These are phyloP conservation scores for Pollicipes pollicipes DNA, from an alignment of 1,140 invertebrate species.

Conservation along the genomic window DNA sequence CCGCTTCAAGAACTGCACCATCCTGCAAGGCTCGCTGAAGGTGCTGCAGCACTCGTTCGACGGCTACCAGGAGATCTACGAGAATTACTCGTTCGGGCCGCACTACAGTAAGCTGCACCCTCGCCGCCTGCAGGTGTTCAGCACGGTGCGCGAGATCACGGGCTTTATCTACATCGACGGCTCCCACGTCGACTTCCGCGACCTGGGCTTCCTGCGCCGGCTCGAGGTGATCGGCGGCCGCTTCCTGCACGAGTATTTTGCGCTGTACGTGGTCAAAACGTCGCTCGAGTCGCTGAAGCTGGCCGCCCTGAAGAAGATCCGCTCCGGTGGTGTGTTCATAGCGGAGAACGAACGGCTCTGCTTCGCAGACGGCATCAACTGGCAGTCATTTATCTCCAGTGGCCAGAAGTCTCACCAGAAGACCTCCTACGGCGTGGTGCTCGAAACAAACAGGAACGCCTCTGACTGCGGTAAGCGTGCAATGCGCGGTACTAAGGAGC, in stretches of 20 bases:
- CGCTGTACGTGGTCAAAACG: slow-evolving; percentile 78
- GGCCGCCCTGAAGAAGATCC: slow-evolving; percentile 64
- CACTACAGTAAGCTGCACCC: slow-evolving; percentile 63
- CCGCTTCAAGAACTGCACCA: slow-evolving; percentile 77
- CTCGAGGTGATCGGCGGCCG: slow-evolving; percentile 82
- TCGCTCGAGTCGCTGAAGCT: slow-evolving; percentile 65
- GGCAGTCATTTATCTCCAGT: slow-evolving; percentile 30
- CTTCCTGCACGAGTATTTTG: slow-evolving; percentile 64
- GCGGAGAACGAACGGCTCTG: slow-evolving; percentile 77
- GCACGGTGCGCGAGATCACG: slow-evolving; percentile 78
- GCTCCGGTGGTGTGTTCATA: slow-evolving; percentile 71
- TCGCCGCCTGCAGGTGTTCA: slow-evolving; percentile 67
- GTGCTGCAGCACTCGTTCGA: slow-evolving; percentile 77
- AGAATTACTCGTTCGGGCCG: slow-evolving; percentile 59
- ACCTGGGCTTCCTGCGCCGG: slow-evolving; percentile 80
- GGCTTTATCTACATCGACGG: slow-evolving; percentile 83
- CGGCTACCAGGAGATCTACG: slow-evolving; percentile 63
- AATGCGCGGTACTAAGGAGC: too few species aligned
- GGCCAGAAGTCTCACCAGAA: not conserved
- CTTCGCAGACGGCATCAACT: slow-evolving; percentile 70
- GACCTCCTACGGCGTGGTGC: not conserved
- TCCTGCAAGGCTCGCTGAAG: slow-evolving; percentile 81
- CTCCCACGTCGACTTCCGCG: slow-evolving; percentile 61
- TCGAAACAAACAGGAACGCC: not conserved
- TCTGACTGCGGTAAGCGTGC: not conserved